These are phyloP conservation scores for Ceriagrion tenellum DNA, from an alignment of 2,888 invertebrate genomes.

Conservation along the genomic window DNA sequence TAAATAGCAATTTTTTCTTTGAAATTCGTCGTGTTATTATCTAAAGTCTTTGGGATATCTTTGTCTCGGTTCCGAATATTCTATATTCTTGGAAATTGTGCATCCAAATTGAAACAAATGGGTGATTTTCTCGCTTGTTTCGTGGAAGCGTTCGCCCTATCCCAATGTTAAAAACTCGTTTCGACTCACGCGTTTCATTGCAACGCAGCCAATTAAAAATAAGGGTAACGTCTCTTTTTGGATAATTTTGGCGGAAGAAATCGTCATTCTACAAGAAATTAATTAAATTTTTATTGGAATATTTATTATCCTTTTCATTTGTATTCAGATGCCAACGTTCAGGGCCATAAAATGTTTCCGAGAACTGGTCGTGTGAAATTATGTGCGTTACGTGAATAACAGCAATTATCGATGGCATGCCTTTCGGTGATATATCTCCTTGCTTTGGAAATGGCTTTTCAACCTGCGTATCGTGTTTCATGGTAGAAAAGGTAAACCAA, in stretches of 20 bases:
- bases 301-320: background rate
- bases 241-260: background rate
- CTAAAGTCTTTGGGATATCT: background rate
- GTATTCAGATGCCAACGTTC: background rate
- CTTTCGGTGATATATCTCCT: background rate
- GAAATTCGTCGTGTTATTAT: too few species aligned
- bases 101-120: background rate
- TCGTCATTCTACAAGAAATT: background rate
- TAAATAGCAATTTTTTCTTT: too few species aligned
- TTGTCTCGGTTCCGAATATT: background rate
- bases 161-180: constrained; percentile 12
- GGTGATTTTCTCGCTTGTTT: background rate
- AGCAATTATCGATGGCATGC: background rate
- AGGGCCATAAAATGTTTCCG: background rate
- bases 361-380: background rate
- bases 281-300: background rate
- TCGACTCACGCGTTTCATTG: background rate
- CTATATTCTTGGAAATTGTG: background rate
- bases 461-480: background rate
- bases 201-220: background rate
- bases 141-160: background rate
- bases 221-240: background rate
- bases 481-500: background rate
- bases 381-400: background rate
- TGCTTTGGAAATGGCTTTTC: background rate